phyloP scores from a whole-genome alignment of 2,888 invertebrate genomes.

The Orthosia cruda region DNA sequence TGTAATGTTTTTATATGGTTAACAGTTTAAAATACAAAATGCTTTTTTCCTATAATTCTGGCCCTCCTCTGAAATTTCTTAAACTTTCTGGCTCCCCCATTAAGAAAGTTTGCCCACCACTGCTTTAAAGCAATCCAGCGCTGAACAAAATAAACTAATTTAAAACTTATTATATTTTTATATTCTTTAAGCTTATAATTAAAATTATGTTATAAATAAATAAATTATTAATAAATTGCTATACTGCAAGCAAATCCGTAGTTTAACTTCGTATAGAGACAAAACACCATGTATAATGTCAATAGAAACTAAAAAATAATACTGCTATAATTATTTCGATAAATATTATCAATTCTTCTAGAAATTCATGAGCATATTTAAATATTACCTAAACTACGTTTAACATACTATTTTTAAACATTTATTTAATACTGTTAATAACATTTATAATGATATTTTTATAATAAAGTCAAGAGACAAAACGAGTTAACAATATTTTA shows the following conservation, averaged over 20 bases:
- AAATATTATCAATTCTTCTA: too few species aligned
- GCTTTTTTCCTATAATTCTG: too few species aligned
- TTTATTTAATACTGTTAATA: conserved; percentile 30
- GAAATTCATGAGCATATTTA: conserved; percentile 19
- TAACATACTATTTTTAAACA: conserved; percentile 32
- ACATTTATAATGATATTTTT: conserved; percentile 23
- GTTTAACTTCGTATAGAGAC: background rate
- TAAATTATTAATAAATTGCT: too few species aligned
- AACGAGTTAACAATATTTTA: conserved; percentile 17
- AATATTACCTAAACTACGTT: conserved; percentile 18
- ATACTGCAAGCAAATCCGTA: background rate
- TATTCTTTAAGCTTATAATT: too few species aligned
- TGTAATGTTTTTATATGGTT: too few species aligned
- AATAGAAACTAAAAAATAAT: conserved; percentile 1
- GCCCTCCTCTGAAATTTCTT: too few species aligned
- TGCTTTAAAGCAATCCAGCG: background rate
- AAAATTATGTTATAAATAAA: too few species aligned
- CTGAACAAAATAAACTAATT: background rate
- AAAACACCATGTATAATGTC: background rate
- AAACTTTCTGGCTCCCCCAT: too few species aligned
- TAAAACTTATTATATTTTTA: too few species aligned
- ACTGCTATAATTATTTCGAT: background rate
- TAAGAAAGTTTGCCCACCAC: too few species aligned
- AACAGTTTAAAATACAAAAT: too few species aligned
- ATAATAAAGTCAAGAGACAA: conserved; percentile 9